These are phyloP conservation scores for Donacobius atricapilla DNA, from an alignment of 2,113 vertebrate genomes.

Conservation along the genomic window DNA sequence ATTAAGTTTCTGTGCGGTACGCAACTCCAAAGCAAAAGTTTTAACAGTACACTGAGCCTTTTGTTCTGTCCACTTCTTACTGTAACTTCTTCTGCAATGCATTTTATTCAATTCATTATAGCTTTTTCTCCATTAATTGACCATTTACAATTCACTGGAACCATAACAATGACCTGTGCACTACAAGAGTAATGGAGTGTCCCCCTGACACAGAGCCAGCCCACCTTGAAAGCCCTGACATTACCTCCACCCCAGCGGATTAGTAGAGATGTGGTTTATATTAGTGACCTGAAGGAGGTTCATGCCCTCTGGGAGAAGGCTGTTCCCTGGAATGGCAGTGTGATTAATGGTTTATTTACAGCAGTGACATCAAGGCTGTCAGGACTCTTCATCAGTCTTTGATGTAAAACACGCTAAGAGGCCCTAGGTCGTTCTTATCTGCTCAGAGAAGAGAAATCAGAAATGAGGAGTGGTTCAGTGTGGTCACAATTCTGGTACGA, in stretches of 20 bases:
- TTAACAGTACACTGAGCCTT: neutral
- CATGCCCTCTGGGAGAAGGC: conserved; percentile 77
- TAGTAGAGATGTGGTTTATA: conserved; percentile 80
- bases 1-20: neutral
- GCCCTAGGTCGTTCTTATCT: conserved; percentile 76
- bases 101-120: conserved; percentile 12
- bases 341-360: conserved; percentile 88
- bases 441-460: conserved; percentile 66
- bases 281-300: conserved; percentile 82
- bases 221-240: conserved; percentile 57
- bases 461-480: conserved; percentile 43
- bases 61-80: neutral
- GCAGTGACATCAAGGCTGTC: conserved; percentile 78
- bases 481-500: neutral
- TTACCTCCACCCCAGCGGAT: conserved; percentile 7
- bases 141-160: conserved; percentile 46
- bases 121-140: conserved; percentile 27
- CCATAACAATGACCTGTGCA: conserved; percentile 28
- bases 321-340: conserved; percentile 72
- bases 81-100: neutral
- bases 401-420: conserved; percentile 83
- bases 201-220: conserved; percentile 20
- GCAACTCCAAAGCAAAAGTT: neutral
- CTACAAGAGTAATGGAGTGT: conserved; percentile 61
- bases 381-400: conserved; percentile 77